Evolutionary conservation across 53 echinoderm and acorn worm species (phyloP), one percentile per base, ranked within the genome.

Genomic region (Holothuria scabra): DNA sequence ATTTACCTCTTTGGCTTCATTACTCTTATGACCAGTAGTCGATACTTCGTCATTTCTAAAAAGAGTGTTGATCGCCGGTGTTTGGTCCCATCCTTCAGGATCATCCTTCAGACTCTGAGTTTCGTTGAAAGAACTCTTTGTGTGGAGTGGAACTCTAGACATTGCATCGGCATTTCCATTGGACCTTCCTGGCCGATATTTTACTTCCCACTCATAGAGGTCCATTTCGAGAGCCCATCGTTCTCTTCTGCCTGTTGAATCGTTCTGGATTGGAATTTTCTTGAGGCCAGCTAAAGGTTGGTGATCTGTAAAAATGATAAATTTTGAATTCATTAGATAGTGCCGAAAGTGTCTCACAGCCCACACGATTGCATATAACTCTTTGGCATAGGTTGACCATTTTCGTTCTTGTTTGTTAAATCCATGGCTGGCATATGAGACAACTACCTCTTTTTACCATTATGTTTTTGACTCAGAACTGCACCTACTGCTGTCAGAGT

Each of bases 171-270:
- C 94, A 62, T 90, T 94, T 1, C 65, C 80, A 78, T 89, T 90
- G 8, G 76, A 83, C 1, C 60, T 86, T 3, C 91, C 93, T 16
- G 85, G 83, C n/a, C 89, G 83, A 69, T 91, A 64, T 18, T 56
- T 80, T 44, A 94, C 87, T 5, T 71, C 52, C 76, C 87, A 91
- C 23, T 94, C 85, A 52, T 75, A 82, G 1, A 80, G 65, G 70
- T 91, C 89, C 35, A 94, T 60, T 52, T 91, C 89, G n/a, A 94
- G 80, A 26, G 86, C 84, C 94, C 91, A 91, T 20, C 91, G 28
- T 26, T 87, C 67, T 0, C 90, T 80, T 6, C 81, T 67, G 0
- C 88, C 88, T 31, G 83, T 81, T 9, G 18, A 46, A 70, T 93
- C 93, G 86, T 83, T 80, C 6, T 83, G 49, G 19, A 93, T 62